phyloP scores from a whole-genome alignment of 2,888 invertebrate genomes.

The Lithosia quadra region DNA sequence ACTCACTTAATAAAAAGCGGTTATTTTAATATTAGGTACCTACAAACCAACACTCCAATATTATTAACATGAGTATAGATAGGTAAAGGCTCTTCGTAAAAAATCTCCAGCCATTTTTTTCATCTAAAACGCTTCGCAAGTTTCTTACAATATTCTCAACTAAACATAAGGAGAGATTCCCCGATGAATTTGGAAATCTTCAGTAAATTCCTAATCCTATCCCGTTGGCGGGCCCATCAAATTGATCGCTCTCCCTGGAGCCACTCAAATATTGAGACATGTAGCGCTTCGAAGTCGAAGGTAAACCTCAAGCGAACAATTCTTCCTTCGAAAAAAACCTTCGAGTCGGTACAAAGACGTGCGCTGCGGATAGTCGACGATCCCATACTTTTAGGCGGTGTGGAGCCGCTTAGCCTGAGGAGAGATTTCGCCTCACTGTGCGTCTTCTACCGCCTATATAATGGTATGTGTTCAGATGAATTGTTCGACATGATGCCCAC shows the following conservation, averaged over 20 bases:
- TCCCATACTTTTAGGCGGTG: no score
- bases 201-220: constrained; percentile 28
- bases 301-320: not conserved
- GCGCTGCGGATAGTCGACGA: no score
- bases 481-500: no score
- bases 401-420: no score
- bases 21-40: no score
- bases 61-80: no score
- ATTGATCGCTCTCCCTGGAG: constrained; percentile 26
- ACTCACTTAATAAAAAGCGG: no score
- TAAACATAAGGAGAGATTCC: constrained; percentile 8
- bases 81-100: not conserved
- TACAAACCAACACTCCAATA: no score
- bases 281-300: not conserved
- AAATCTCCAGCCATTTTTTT: not conserved
- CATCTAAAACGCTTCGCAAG: not conserved
- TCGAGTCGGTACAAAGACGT: no score
- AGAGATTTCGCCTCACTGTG: no score
- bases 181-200: constrained; percentile 18
- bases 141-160: not conserved
- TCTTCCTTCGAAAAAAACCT: not conserved
- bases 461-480: no score
- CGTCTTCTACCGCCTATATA: no score
- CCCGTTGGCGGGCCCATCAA: constrained; percentile 23
- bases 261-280: constrained; percentile 33